phyloP scores from a whole-genome alignment of 2,113 vertebrate genomes.

The Nibea albiflora region DNA sequence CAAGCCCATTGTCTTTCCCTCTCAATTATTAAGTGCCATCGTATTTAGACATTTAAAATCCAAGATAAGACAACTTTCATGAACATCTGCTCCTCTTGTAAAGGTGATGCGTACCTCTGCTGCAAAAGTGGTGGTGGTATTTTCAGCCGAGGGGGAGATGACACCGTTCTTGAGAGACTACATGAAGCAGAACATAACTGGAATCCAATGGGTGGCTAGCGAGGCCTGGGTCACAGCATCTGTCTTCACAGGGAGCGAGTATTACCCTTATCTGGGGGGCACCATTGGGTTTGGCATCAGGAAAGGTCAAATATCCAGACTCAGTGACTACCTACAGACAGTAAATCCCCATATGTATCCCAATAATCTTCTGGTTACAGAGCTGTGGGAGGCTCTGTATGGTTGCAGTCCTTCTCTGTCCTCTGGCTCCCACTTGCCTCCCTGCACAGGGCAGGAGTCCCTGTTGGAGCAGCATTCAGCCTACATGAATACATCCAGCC shows the following conservation, averaged over 20 bases:
- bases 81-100: background rate
- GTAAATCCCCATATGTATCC: conserved; percentile 77
- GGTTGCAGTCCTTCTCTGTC: conserved; percentile 68
- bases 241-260: conserved; percentile 76
- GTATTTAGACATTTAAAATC: too few species aligned
- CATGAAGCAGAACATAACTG: conserved; percentile 81
- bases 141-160: conserved; percentile 83
- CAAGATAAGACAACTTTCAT: background rate
- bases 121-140: conserved; percentile 81
- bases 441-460: conserved; percentile 76
- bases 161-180: conserved; percentile 82
- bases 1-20: too few species aligned
- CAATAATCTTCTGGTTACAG: conserved; percentile 72
- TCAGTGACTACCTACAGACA: conserved; percentile 77
- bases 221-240: conserved; percentile 85
- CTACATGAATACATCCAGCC: conserved; percentile 81
- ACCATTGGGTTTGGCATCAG: conserved; percentile 84
- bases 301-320: conserved; percentile 72
- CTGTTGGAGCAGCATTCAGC: conserved; percentile 71
- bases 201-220: conserved; percentile 85
- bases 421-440: conserved; percentile 41
- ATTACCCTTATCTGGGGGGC: conserved; percentile 80
- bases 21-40: too few species aligned
- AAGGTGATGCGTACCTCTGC: conserved; percentile 79
- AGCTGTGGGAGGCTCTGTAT: conserved; percentile 82